phyloP scores from a whole-genome alignment of 2,797 vertebrate genomes.

The Notamacropus eugenii region DNA sequence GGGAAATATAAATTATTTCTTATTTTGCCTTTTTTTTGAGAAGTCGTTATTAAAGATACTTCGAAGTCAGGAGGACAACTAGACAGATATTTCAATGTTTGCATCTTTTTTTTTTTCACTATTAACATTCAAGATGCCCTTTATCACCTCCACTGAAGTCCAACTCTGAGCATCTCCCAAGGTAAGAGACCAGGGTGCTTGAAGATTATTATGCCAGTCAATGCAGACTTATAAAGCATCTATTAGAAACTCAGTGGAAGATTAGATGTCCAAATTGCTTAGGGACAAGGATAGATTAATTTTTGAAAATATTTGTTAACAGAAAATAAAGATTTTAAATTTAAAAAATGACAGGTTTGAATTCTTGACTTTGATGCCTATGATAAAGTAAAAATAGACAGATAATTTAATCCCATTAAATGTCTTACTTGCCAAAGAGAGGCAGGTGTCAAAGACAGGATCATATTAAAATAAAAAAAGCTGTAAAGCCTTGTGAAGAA shows the following conservation, averaged over 20 bases:
- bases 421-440: not conserved
- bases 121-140: slow-evolving; percentile 36
- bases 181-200: not conserved
- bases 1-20: not conserved
- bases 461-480: not conserved
- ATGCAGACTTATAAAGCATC: not conserved
- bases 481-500: not conserved
- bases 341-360: not conserved
- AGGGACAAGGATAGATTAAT: not conserved
- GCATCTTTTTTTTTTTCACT: not conserved
- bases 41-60: slow-evolving; percentile 18
- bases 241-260: not conserved
- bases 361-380: not conserved
- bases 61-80: slow-evolving; percentile 43
- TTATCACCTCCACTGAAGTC: slow-evolving; percentile 2
- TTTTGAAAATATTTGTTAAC: not conserved
- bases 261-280: not conserved
- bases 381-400: not conserved
- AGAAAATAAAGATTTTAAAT: not conserved
- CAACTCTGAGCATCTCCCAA: not conserved
- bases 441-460: not conserved
- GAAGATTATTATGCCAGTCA: not conserved
- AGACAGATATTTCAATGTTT: slow-evolving; percentile 46
- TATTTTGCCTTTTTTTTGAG: slow-evolving; percentile 32
- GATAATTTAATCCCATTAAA: not conserved